A percentile compares a stretch with the other conserved stretches of the same genome.
Conservation (phyloP, 2,888 invertebrate species). For the Lamellibrachia columna region DNA sequence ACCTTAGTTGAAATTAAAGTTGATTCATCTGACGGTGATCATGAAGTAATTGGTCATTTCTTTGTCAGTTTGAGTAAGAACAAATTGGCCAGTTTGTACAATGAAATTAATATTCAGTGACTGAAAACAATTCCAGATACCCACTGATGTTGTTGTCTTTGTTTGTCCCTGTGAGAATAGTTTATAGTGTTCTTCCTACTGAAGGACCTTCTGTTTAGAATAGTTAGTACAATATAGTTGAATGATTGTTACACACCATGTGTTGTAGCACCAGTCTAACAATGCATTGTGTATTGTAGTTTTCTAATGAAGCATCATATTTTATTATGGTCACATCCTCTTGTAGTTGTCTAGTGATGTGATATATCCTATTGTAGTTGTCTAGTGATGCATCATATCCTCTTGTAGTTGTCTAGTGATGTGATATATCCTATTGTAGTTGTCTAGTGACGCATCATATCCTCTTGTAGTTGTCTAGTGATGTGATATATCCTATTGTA, state of each 20-base stretch:
- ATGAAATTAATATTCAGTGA: not conserved
- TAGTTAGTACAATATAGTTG: not conserved
- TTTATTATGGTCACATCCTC: no score
- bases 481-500: no score
- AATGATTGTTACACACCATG: not conserved
- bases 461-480: no score
- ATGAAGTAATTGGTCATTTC: not conserved
- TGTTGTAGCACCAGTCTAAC: not conserved
- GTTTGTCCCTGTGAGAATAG: not conserved
- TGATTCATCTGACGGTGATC: not conserved
- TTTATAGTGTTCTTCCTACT: not conserved
- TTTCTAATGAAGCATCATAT: not conserved
- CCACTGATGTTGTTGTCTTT: not conserved
- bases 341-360: no score
- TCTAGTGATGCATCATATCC: no score
- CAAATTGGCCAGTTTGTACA: not conserved
- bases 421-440: no score
- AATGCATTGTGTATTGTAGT: not conserved
- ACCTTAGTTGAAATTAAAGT: no score
- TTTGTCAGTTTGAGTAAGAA: not conserved
- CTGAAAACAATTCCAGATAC: no score
- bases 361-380: no score
- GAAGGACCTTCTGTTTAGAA: not conserved
- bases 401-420: no score
- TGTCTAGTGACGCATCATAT: no score